Percentiles rank a stretch among this genome's conserved stretches.
Conservation (phyloP, 2,888 invertebrate genomes). For the Hydriomena furcata region DNA sequence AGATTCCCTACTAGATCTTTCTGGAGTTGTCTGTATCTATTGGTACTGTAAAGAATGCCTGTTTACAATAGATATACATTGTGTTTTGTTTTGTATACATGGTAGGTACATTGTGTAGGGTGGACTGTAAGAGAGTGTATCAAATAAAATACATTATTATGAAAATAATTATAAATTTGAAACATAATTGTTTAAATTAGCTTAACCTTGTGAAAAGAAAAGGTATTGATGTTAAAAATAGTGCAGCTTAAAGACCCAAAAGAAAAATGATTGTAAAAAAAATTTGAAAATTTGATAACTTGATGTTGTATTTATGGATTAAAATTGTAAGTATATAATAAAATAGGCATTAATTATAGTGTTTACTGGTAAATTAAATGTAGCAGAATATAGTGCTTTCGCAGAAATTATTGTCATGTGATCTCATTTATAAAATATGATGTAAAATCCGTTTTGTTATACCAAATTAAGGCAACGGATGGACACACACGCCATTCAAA, state of each 20-base stretch:
- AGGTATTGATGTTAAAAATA: too few species aligned
- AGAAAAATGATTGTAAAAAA: conserved; percentile 1
- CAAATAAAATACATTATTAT: too few species aligned
- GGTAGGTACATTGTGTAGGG: too few species aligned
- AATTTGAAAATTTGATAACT: conserved; percentile 10
- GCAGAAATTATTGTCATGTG: conserved; percentile 23
- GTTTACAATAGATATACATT: too few species aligned
- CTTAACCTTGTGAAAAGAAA: too few species aligned
- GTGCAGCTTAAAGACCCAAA: background rate
- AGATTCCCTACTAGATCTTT: too few species aligned
- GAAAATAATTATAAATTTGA: too few species aligned
- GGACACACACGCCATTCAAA: conserved; percentile 15
- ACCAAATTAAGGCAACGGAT: background rate
- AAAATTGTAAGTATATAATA: conserved; percentile 11
- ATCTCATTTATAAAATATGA: conserved; percentile 26
- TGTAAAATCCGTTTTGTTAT: conserved; percentile 9
- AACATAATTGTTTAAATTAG: too few species aligned
- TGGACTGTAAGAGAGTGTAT: too few species aligned
- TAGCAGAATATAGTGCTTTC: conserved; percentile 8
- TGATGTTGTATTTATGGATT: conserved; percentile 22
- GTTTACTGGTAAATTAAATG: conserved; percentile 13
- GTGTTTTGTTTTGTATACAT: too few species aligned
- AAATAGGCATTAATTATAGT: conserved; percentile 11
- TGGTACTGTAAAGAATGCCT: too few species aligned
- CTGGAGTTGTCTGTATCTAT: too few species aligned